Conservation (phyloP, 2,888 invertebrate species). For the Polymixis lichenea region DNA sequence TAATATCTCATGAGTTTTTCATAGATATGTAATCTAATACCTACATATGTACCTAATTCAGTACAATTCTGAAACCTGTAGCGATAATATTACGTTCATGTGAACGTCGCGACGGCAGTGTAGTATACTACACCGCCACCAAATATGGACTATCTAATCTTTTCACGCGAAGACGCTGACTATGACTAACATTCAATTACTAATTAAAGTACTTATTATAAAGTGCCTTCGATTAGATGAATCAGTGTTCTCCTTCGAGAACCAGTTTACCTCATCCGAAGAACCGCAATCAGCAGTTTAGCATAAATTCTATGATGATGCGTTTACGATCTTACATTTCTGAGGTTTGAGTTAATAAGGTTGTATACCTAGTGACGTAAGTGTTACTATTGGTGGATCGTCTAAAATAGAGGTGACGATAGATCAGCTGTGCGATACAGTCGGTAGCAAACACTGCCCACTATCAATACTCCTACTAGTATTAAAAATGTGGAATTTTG, state of each 20-base stretch:
- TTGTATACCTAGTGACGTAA: conserved; percentile 68
- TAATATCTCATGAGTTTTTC: too few species aligned
- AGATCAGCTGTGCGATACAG: conserved; percentile 64
- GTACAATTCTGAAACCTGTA: too few species aligned
- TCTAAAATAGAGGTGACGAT: conserved; percentile 82
- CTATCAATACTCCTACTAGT: conserved; percentile 31
- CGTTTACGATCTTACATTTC: conserved; percentile 28
- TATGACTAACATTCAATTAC: conserved; percentile 28
- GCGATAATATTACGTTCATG: too few species aligned
- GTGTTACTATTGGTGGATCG: conserved; percentile 62
- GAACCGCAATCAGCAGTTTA: conserved; percentile 66
- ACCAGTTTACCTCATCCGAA: conserved; percentile 69
- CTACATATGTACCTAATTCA: too few species aligned
- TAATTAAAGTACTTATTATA: conserved; percentile 14
- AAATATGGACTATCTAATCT: neutral
- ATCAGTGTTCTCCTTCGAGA: conserved; percentile 57
- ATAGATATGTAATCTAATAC: too few species aligned
- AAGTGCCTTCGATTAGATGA: conserved; percentile 53
- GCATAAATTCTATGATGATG: conserved; percentile 70
- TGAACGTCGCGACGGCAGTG: too few species aligned
- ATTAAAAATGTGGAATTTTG: neutral
- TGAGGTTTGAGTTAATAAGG: conserved; percentile 36
- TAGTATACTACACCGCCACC: neutral
- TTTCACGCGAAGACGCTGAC: neutral
- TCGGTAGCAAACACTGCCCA: conserved; percentile 73